Evolutionary conservation across 2,113 vertebrate species (phyloP), one percentile per base, ranked within the genome.

Genomic region (Erpornis zantholeuca): DNA sequence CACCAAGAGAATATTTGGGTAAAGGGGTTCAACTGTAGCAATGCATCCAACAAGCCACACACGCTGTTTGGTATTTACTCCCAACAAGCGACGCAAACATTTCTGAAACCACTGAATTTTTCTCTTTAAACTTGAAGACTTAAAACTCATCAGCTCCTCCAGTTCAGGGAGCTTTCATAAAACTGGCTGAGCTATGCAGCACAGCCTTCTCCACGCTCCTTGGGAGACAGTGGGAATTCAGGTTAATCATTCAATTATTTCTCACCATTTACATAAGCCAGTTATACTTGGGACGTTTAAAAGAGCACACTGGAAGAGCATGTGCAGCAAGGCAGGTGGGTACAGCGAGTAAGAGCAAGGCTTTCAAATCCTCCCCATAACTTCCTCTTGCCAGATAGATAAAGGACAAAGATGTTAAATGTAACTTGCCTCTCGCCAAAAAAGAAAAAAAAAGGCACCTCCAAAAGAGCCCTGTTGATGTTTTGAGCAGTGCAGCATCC

Each of bases 261-360:
- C 83, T 73, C 63, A 57, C 52, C 57, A 52, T 66, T 68, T 50
- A 52, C 21, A 52, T 7, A 91, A 88, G 42, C 59, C 84, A 88
- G 21, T 31, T 21, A 22, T 9, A 5, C 38, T 22, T 5, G 12
- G 49, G 44, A 82, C 5, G 1, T 6, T 3, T 4, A 20, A n/a
- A 36, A 56, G 13, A 40, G 23, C 60, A 40, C 65, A 28, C 23
- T 22, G 40, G 49, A 54, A 33, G 49, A 79, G 16, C 17, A 35
- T 8, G 44, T 23, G 45, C 49, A 21, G 80, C 52, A 45, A 54
- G 71, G 53, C 82, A 94, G 61, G 75, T 10, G 72, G 69, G 72
- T 20, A 49, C 3, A 0, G 14, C 12, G 36, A 72, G 49, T 9
- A 36, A 53, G 31, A 86, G 44, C 0, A 0, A 87, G 22, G 44